phyloP scores from a whole-genome alignment of 2,888 invertebrate genomes.

The Glyphotaelius pellucidus region DNA sequence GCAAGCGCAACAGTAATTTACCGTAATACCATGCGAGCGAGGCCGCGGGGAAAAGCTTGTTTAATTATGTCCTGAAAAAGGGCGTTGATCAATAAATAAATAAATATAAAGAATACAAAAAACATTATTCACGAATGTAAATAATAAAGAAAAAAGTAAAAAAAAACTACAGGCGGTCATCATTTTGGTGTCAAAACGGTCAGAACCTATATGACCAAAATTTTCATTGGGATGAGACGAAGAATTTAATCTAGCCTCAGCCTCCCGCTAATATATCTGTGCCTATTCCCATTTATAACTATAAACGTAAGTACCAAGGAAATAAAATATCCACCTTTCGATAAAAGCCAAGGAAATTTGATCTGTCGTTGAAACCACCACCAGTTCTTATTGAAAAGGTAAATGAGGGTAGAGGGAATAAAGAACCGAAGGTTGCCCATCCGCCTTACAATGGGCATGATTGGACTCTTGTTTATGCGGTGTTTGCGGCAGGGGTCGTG shows the following conservation, averaged over 20 bases:
- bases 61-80: no score
- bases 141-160: no score
- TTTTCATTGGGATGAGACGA: not conserved
- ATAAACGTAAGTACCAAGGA: not conserved
- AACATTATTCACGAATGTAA: no score
- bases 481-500: slow-evolving; percentile 49
- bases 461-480: slow-evolving; percentile 45
- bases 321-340: not conserved
- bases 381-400: not conserved
- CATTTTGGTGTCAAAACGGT: no score
- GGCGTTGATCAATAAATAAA: no score
- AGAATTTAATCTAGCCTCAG: not conserved
- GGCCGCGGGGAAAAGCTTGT: no score
- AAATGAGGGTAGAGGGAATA: not conserved
- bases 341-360: not conserved
- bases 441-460: slow-evolving; percentile 20
- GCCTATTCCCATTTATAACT: not conserved
- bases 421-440: slow-evolving; percentile 18
- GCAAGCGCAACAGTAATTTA: no score
- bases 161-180: no score
- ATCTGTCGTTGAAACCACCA: not conserved
- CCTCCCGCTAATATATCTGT: not conserved
- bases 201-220: no score
- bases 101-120: no score
- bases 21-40: no score